phyloP scores from a whole-genome alignment of 1,140 invertebrate genomes.

The Metopolophium dirhodum region DNA sequence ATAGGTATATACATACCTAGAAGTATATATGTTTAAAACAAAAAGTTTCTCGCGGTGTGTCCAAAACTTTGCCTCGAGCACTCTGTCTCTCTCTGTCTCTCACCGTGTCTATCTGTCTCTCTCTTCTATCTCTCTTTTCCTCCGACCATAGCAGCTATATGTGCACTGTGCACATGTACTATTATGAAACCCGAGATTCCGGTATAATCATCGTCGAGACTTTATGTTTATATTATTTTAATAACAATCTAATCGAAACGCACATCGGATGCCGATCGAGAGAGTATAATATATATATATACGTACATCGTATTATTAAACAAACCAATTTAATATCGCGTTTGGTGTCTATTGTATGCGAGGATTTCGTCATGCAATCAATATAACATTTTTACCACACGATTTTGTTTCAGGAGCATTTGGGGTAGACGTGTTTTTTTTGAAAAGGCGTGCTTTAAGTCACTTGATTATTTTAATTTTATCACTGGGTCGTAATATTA shows the following conservation, averaged over 20 bases:
- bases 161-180: too few relatives aligned
- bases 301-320: background rate
- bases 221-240: background rate
- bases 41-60: slow-evolving; percentile 30
- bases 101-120: too few relatives aligned
- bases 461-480: background rate
- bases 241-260: background rate
- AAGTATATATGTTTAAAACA: background rate
- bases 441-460: background rate
- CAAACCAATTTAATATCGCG: background rate
- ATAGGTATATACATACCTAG: background rate
- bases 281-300: background rate
- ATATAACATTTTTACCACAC: background rate
- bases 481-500: background rate
- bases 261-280: background rate
- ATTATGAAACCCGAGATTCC: background rate
- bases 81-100: background rate
- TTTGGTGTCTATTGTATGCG: background rate
- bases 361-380: background rate
- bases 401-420: background rate
- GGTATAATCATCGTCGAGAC: background rate
- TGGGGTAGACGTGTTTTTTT: background rate
- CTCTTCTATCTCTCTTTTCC: background rate
- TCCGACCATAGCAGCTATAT: background rate
- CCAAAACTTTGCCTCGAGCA: slow-evolving; percentile 6